A percentile compares a stretch with the other conserved stretches of the same genome.
These are phyloP conservation scores for Parotia lawesii DNA, from an alignment of 2,113 vertebrate genomes.

Conservation along the genomic window DNA sequence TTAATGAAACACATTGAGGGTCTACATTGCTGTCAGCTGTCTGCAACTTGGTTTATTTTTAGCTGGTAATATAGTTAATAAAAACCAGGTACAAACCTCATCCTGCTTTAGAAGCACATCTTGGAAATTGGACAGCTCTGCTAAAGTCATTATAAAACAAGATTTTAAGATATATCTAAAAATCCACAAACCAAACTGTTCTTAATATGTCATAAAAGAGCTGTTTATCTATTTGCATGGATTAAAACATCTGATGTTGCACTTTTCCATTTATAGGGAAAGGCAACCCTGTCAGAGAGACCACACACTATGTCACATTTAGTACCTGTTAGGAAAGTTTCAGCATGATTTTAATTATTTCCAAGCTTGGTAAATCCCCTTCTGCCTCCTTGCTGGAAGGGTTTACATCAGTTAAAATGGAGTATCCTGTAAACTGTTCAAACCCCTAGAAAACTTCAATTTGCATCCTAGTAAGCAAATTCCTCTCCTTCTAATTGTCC, in stretches of 20 bases:
- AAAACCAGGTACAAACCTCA: conserved; percentile 10
- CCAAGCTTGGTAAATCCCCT: conserved; percentile 9
- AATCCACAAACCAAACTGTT: conserved; percentile 20
- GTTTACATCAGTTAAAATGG: not conserved
- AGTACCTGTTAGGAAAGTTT: conserved; percentile 34
- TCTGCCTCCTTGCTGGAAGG: conserved; percentile 16
- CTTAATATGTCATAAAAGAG: not conserved
- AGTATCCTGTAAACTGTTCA: not conserved
- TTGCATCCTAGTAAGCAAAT: not conserved
- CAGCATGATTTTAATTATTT: conserved; percentile 27
- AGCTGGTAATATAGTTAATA: conserved; percentile 19
- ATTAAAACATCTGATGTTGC: not conserved
- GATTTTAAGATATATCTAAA: conserved; percentile 10
- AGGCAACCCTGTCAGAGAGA: not conserved
- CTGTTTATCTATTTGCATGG: not conserved
- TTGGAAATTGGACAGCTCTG: not conserved
- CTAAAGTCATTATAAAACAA: not conserved
- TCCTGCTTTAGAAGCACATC: not conserved
- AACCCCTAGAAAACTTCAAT: not conserved
- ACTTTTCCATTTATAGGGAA: not conserved
- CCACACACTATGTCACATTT: conserved; percentile 38
- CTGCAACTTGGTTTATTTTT: conserved; percentile 8
- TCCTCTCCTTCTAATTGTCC: not conserved
- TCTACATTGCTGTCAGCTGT: not conserved
- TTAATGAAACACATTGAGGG: conserved; percentile 43